A percentile compares a stretch with the other conserved stretches of the same genome.
These are phyloP conservation scores for Mormyrus hasselquistii DNA, from an alignment of 2,797 vertebrate species.

Conservation along the genomic window DNA sequence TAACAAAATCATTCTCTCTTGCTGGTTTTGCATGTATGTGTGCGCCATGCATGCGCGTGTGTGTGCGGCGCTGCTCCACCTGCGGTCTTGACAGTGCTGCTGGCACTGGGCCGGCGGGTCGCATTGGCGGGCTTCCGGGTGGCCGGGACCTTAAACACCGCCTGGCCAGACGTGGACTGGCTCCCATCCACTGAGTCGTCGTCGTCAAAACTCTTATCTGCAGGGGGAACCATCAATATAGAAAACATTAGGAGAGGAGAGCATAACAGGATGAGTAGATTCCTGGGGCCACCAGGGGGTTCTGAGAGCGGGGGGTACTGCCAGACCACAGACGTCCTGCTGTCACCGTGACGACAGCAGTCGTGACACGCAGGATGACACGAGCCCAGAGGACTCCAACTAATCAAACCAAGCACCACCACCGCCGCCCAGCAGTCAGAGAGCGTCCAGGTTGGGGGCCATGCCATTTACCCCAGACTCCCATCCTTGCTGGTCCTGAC, in stretches of 20 bases:
- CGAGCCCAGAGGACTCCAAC: slow-evolving; percentile 36
- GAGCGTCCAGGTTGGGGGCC: background rate
- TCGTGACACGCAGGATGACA: too few relatives aligned
- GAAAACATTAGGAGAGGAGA: slow-evolving; percentile 29
- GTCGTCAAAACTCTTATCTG: slow-evolving; percentile 97
- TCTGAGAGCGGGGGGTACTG: background rate
- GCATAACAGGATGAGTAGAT: slow-evolving; percentile 16
- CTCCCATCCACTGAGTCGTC: slow-evolving; percentile 95
- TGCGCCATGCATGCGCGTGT: background rate
- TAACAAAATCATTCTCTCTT: background rate
- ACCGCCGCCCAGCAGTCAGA: slow-evolving; percentile 24
- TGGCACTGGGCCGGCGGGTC: slow-evolving; percentile 78
- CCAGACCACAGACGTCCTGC: slow-evolving; percentile 25
- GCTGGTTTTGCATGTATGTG: background rate
- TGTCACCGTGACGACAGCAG: slow-evolving; percentile 45
- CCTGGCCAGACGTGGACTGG: slow-evolving; percentile 78
- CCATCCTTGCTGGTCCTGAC: background rate
- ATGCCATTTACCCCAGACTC: background rate
- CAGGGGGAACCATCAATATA: slow-evolving; percentile 18
- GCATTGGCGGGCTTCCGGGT: slow-evolving; percentile 84
- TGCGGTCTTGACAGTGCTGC: slow-evolving; percentile 75
- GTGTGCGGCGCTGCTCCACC: slow-evolving; percentile 57
- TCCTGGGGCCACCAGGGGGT: background rate
- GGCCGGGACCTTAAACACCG: slow-evolving; percentile 88
- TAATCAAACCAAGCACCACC: background rate